phyloP scores from a whole-genome alignment of 1,140 invertebrate species.

The Drosophila nannoptera region DNA sequence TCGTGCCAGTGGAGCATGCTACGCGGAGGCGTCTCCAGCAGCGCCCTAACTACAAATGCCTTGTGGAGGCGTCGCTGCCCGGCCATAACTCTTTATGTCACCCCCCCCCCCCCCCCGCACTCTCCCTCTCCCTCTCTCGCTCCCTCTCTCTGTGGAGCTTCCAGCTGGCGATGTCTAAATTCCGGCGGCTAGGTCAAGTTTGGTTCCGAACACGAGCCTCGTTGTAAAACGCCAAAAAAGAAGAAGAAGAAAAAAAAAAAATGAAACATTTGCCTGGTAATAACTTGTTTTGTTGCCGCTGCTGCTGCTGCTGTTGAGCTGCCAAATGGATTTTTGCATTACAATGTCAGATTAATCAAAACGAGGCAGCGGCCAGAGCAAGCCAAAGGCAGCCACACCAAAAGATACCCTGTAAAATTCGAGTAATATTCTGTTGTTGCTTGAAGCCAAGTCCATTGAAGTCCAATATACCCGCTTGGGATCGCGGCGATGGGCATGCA shows the following conservation, averaged over 20 bases:
- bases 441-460: not conserved
- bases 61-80: conserved; percentile 33
- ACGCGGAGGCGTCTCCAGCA: conserved; percentile 49
- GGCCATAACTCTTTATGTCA: conserved; percentile 60
- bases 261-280: conserved; percentile 19
- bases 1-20: conserved; percentile 56
- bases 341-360: conserved; percentile 78
- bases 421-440: too few species aligned
- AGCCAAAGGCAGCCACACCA: conserved; percentile 7
- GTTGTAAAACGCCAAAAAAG: conserved; percentile 22
- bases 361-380: conserved; percentile 60
- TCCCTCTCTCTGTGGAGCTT: not conserved
- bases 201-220: conserved; percentile 68
- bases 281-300: conserved; percentile 39
- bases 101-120: not conserved
- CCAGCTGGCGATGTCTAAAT: conserved; percentile 63
- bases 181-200: conserved; percentile 72
- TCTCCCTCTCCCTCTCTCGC: too few species aligned
- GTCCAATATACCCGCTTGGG: not conserved
- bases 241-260: not conserved
- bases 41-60: conserved; percentile 40
- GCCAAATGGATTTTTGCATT: conserved; percentile 76
- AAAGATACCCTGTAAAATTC: not conserved
- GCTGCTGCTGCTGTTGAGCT: conserved; percentile 35
- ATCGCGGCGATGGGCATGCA: conserved; percentile 5